Evolutionary conservation across 1,140 invertebrate species (phyloP).

Genomic region (Branchinecta lindahli): DNA sequence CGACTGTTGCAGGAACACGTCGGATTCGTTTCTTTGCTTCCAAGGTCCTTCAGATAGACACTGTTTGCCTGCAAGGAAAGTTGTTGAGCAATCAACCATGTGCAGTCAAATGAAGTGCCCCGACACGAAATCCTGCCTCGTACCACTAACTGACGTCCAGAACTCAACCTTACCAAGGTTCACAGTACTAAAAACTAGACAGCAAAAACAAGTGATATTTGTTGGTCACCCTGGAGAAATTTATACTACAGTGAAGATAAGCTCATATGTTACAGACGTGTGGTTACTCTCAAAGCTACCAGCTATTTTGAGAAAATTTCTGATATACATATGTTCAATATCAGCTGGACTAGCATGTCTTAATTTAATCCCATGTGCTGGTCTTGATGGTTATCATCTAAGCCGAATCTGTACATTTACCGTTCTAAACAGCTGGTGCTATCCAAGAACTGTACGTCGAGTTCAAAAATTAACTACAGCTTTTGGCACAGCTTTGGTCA

Average conservation of each 20-base stretch:
- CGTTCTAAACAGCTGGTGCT: neutral
- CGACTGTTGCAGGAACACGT: conserved; percentile 8
- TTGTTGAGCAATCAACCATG: conserved; percentile 20
- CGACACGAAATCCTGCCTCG: conserved; percentile 24
- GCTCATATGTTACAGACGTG: neutral
- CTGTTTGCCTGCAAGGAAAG: conserved; percentile 26
- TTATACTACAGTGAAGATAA: neutral
- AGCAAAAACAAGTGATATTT: neutral
- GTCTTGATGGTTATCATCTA: neutral
- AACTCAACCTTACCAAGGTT: neutral
- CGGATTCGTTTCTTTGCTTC: conserved; percentile 1
- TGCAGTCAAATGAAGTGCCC: neutral
- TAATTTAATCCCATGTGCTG: neutral
- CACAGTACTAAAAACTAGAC: neutral
- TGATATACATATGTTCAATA: neutral
- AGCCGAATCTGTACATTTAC: neutral
- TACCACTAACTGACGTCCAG: neutral
- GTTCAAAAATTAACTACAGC: neutral
- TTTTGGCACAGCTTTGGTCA: neutral
- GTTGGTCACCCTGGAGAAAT: neutral
- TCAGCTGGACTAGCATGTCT: conserved; percentile 1
- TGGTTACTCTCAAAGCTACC: neutral
- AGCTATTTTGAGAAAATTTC: neutral
- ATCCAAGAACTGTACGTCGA: neutral
- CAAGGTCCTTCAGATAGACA: conserved; percentile 21